Percentiles rank a stretch among this genome's conserved stretches.
phyloP scores from a whole-genome alignment of 2,888 invertebrate species.

The Scaptodrosophila latifasciaeformis region DNA sequence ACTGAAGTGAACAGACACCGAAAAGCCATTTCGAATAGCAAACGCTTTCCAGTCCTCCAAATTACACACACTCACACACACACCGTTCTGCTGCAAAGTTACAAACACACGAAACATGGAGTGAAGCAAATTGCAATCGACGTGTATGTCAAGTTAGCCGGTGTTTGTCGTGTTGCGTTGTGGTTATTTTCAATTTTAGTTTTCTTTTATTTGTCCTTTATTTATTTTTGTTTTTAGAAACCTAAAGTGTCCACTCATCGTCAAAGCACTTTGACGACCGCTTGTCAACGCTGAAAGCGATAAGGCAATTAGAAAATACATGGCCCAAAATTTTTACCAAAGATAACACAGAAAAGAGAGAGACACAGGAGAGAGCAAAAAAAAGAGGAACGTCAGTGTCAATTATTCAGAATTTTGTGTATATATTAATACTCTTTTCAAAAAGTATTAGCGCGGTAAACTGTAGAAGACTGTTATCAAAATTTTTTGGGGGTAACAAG shows the following conservation, averaged over 20 bases:
- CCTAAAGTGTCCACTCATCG: slow-evolving; percentile 55
- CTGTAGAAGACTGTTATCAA: too few species aligned
- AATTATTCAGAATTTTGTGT: slow-evolving; percentile 52
- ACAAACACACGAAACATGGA: too few species aligned
- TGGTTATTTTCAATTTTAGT: slow-evolving; percentile 16
- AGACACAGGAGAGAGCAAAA: slow-evolving; percentile 12
- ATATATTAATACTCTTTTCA: slow-evolving; percentile 35
- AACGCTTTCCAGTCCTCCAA: slow-evolving; percentile 40
- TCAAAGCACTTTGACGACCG: slow-evolving; percentile 61
- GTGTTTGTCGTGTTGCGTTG: slow-evolving; percentile 14
- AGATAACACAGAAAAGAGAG: slow-evolving; percentile 19
- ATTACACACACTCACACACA: slow-evolving; percentile 1
- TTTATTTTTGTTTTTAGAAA: slow-evolving; percentile 20
- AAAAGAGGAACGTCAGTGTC: slow-evolving; percentile 43
- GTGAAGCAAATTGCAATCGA: slow-evolving; percentile 54
- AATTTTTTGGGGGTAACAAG: too few species aligned
- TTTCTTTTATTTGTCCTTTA: slow-evolving; percentile 4
- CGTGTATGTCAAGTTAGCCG: slow-evolving; percentile 7
- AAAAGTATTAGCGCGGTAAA: too few species aligned
- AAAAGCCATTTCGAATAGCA: slow-evolving; percentile 51
- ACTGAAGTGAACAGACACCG: slow-evolving; percentile 32
- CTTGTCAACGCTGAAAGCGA: slow-evolving; percentile 64
- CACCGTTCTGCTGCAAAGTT: background rate
- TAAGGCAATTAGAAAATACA: slow-evolving; percentile 68
- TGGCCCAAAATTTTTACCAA: slow-evolving; percentile 19